Conservation (phyloP, 1,140 invertebrate genomes). For the Chymomyza costata region DNA sequence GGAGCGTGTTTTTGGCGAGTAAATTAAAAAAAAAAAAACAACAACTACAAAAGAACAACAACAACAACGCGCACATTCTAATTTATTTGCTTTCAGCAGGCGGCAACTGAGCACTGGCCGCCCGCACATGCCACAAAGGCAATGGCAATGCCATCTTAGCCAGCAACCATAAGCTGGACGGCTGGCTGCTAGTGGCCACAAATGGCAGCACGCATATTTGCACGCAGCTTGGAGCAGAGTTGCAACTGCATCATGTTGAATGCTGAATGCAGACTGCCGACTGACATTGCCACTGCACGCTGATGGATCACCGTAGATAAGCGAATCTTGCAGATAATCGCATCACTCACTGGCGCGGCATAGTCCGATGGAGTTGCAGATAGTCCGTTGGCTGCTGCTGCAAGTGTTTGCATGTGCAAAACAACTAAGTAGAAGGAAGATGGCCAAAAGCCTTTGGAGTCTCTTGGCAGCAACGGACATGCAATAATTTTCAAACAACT, state of each 20-base stretch:
- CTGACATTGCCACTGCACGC: constrained; percentile 12
- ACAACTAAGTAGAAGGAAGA: no score
- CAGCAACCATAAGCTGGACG: no score
- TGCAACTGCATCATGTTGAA: no score
- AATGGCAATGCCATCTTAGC: constrained; percentile 5
- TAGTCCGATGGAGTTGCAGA: constrained; percentile 2
- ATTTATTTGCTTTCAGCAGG: constrained; percentile 46
- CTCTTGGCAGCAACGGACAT: constrained; percentile 52
- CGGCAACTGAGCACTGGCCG: constrained; percentile 25
- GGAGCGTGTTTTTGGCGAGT: constrained; percentile 42
- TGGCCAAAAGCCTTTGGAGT: no score
- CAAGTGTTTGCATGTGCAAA: constrained; percentile 32
- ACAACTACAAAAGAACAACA: constrained; percentile 13
- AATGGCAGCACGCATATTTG: constrained; percentile 27
- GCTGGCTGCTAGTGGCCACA: constrained; percentile 30
- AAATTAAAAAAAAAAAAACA: constrained; percentile 43
- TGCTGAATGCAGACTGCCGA: neutral
- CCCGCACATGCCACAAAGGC: constrained; percentile 55
- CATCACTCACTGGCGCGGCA: constrained; percentile 59
- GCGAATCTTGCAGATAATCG: constrained; percentile 74
- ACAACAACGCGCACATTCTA: constrained; percentile 56
- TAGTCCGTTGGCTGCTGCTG: constrained; percentile 16
- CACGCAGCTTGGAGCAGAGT: no score
- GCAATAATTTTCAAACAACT: constrained; percentile 65
- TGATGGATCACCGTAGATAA: constrained; percentile 75